Evolutionary conservation across 2,113 vertebrate species (phyloP).

Genomic region (Mormoops blainvillei): DNA sequence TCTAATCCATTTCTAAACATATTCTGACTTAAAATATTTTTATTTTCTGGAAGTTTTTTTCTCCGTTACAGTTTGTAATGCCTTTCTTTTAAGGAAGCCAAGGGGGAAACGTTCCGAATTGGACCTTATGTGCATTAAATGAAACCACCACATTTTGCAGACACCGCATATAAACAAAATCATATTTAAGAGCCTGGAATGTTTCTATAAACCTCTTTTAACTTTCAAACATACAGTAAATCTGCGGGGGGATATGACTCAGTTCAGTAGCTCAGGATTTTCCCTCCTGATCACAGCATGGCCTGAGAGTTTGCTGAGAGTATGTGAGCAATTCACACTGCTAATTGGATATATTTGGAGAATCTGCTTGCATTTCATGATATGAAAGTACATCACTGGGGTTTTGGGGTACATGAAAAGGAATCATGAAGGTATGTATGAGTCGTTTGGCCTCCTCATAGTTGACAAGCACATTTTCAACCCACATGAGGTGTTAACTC

Average conservation of each 20-base stretch:
- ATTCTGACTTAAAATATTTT: neutral
- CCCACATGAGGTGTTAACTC: slow-evolving; percentile 23
- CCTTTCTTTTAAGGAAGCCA: neutral
- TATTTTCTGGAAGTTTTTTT: slow-evolving; percentile 41
- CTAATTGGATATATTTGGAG: slow-evolving; percentile 44
- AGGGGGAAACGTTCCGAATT: slow-evolving; percentile 18
- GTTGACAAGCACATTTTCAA: neutral
- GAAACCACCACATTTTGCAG: slow-evolving; percentile 58
- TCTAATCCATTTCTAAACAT: neutral
- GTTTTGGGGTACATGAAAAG: slow-evolving; percentile 47
- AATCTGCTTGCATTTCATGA: slow-evolving; percentile 72
- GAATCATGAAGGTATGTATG: neutral
- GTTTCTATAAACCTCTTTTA: slow-evolving; percentile 69
- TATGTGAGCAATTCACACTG: slow-evolving; percentile 39
- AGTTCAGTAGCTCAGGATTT: slow-evolving; percentile 71
- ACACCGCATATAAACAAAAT: slow-evolving; percentile 74
- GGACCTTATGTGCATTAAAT: neutral
- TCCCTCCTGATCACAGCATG: slow-evolving; percentile 54
- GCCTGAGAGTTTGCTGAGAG: slow-evolving; percentile 49
- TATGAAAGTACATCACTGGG: slow-evolving; percentile 69
- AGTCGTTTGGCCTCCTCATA: slow-evolving; percentile 49
- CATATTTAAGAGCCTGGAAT: slow-evolving; percentile 61
- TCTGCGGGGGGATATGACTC: slow-evolving; percentile 59
- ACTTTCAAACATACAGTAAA: slow-evolving; percentile 58
- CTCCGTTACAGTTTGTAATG: neutral